Percentiles rank a stretch among this genome's conserved stretches.
Conservation (phyloP, 2,888 invertebrate genomes). For the Sycophila texana region DNA sequence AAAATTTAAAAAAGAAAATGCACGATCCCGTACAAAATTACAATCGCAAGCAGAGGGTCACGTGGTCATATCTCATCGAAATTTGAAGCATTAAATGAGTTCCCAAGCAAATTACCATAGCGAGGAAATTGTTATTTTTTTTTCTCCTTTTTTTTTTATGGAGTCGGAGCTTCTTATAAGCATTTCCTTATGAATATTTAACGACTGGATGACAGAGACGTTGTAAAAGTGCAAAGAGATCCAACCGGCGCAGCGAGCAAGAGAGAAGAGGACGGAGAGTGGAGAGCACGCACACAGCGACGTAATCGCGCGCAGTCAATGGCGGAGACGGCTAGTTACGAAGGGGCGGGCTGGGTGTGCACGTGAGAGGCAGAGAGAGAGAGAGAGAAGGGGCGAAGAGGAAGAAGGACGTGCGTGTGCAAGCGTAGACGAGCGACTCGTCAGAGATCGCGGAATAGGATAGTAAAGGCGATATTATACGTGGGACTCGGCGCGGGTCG, state of each 20-base stretch:
- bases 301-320: background rate
- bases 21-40: background rate
- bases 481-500: slow-evolving; percentile 45
- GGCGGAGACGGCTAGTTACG: slow-evolving; percentile 6
- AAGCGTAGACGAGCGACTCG: slow-evolving; percentile 24
- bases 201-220: slow-evolving; percentile 23
- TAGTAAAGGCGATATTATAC: slow-evolving; percentile 50
- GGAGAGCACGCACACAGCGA: background rate
- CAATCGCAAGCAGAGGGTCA: background rate
- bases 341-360: too few species aligned
- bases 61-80: background rate
- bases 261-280: background rate
- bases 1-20: background rate
- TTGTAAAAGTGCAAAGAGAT: slow-evolving; percentile 13
- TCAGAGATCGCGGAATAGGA: slow-evolving; percentile 53
- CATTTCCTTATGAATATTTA: slow-evolving; percentile 27
- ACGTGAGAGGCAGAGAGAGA: background rate
- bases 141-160: slow-evolving; percentile 1
- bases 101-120: slow-evolving; percentile 20
- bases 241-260: background rate
- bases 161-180: background rate
- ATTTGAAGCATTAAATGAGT: slow-evolving; percentile 12
- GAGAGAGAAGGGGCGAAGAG: slow-evolving; percentile 20
- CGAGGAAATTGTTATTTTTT: slow-evolving; percentile 23
- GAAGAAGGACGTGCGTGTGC: slow-evolving; percentile 3